A percentile compares a stretch with the other conserved stretches of the same genome.
These are phyloP conservation scores for Pristionchus maxplancki DNA, from an alignment of 2,888 invertebrate species.

Conservation along the genomic window DNA sequence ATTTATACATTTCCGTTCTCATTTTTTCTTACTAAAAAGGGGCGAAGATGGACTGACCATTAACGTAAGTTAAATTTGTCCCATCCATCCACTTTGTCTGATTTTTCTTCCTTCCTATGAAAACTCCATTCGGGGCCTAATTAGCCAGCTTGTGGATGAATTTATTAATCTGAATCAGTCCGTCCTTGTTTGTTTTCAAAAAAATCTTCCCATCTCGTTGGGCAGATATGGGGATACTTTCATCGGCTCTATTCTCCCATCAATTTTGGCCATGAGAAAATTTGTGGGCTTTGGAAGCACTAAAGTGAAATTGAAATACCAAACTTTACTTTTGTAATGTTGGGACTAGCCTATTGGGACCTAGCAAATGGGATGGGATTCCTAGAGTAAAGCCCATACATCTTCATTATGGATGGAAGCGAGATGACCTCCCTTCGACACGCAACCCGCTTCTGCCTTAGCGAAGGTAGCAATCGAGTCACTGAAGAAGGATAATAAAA, in stretches of 20 bases:
- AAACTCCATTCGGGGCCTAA: neutral
- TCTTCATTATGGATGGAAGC: conserved; percentile 33
- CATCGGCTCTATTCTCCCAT: no score
- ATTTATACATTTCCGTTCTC: no score
- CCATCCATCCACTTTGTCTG: conserved; percentile 14
- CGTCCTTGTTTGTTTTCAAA: no score
- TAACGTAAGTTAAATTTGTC: neutral
- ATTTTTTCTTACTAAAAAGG: no score
- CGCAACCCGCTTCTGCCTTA: neutral
- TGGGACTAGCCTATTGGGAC: no score
- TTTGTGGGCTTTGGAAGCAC: no score
- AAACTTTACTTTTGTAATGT: no score
- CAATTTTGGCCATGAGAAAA: no score
- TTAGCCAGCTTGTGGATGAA: neutral
- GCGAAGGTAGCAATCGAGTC: neutral
- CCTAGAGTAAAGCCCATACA: neutral
- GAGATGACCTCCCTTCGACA: conserved; percentile 14
- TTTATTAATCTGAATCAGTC: conserved; percentile 3
- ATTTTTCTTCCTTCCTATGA: neutral
- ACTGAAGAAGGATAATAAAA: neutral
- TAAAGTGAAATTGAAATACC: no score
- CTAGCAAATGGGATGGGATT: no score
- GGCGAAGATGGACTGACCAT: neutral
- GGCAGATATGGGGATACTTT: no score
- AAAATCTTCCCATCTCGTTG: no score